Evolutionary conservation across 2,888 invertebrate genomes (phyloP).

Genomic region (Podotricha telesiphe): DNA sequence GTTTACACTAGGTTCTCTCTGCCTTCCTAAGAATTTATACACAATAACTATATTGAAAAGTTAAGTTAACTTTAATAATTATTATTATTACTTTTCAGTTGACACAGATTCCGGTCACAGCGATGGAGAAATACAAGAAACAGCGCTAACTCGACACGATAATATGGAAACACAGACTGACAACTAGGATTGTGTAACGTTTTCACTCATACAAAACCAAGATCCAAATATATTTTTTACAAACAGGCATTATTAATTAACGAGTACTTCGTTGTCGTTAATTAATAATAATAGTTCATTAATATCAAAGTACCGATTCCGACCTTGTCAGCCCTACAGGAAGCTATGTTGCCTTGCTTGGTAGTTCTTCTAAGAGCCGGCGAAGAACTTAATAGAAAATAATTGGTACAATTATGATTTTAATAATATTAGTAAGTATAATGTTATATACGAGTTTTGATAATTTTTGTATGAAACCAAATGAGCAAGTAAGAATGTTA

Average conservation of each 20-base stretch:
- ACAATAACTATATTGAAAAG: too few species aligned
- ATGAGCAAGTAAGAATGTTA: too few species aligned
- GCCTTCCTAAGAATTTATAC: too few species aligned
- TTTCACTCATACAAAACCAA: background rate
- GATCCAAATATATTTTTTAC: too few species aligned
- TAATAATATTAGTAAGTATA: background rate
- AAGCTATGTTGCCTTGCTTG: background rate
- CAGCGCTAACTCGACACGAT: conserved; percentile 60
- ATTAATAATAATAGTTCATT: too few species aligned
- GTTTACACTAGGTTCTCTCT: too few species aligned
- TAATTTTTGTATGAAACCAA: too few species aligned
- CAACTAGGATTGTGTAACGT: conserved; percentile 7
- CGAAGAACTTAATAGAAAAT: background rate
- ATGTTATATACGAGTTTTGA: too few species aligned
- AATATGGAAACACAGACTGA: conserved; percentile 63
- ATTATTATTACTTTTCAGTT: conserved; percentile 51
- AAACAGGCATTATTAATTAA: too few species aligned
- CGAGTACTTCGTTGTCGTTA: too few species aligned
- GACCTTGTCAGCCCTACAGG: background rate
- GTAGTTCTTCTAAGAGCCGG: background rate
- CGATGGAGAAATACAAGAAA: conserved; percentile 70
- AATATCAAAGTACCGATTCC: too few species aligned
- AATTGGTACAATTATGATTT: background rate
- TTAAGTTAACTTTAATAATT: too few species aligned
- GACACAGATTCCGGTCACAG: conserved; percentile 70